A percentile compares a stretch with the other conserved stretches of the same genome.
phyloP scores from a whole-genome alignment of 2,113 vertebrate genomes.

The Rhombomys opimus region DNA sequence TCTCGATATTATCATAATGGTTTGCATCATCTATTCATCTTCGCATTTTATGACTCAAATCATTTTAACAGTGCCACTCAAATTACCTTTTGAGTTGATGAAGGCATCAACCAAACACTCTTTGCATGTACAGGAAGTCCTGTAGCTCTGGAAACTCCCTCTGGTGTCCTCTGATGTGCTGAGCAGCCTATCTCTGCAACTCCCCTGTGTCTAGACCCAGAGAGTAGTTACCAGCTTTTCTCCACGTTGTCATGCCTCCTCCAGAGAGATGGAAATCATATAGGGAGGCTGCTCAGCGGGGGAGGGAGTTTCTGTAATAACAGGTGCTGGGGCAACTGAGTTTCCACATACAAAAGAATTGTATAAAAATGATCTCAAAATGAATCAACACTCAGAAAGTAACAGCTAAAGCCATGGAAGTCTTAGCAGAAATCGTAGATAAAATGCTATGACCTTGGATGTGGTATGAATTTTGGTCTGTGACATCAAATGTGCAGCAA shows the following conservation, averaged over 20 bases:
- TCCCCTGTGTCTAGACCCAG: neutral
- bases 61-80: neutral
- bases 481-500: neutral
- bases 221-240: neutral
- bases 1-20: neutral
- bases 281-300: neutral
- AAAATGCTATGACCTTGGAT: neutral
- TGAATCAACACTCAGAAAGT: neutral
- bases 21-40: neutral
- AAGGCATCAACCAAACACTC: neutral
- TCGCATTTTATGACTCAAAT: neutral
- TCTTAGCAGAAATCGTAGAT: neutral
- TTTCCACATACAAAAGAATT: neutral
- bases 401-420: neutral
- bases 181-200: neutral
- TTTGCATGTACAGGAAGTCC: accelerated
- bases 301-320: too few relatives aligned
- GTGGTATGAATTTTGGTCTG: neutral
- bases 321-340: neutral
- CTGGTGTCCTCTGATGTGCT: neutral
- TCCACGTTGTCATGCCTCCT: neutral
- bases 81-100: neutral
- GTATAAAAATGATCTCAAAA: neutral
- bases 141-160: neutral
- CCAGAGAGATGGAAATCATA: neutral